A percentile compares a stretch with the other conserved stretches of the same genome.
Evolutionary conservation across 1,140 invertebrate species (phyloP).

Genomic region (Aphelenchoides besseyi): DNA sequence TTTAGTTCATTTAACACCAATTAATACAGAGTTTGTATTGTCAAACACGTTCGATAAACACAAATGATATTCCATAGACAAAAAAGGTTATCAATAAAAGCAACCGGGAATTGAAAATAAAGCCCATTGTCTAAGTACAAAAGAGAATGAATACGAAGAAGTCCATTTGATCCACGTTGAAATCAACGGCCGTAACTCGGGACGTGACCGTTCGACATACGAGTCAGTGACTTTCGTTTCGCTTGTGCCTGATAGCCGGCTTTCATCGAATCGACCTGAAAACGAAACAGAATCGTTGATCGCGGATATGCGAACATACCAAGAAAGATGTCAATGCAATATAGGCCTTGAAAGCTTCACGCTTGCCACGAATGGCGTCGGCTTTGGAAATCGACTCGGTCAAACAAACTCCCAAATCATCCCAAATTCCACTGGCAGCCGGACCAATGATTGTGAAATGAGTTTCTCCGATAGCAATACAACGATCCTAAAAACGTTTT

Average conservation of each 20-base stretch:
- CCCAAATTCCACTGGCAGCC: slow-evolving; percentile 33
- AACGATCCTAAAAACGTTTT: slow-evolving; percentile 33
- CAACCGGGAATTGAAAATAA: background rate
- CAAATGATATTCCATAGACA: background rate
- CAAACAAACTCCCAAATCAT: slow-evolving; percentile 44
- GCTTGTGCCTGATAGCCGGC: slow-evolving; percentile 38
- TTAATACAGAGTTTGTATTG: background rate
- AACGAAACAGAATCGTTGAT: slow-evolving; percentile 6
- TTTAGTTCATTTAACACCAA: background rate
- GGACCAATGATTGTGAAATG: slow-evolving; percentile 41
- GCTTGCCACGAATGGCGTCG: slow-evolving; percentile 45
- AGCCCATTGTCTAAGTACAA: too few relatives aligned
- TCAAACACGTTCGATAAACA: background rate
- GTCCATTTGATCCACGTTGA: too few relatives aligned
- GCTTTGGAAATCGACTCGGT: slow-evolving; percentile 45
- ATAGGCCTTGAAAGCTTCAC: slow-evolving; percentile 49
- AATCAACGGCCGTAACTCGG: background rate
- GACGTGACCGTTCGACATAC: slow-evolving; percentile 9
- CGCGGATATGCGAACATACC: slow-evolving; percentile 26
- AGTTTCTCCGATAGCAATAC: slow-evolving; percentile 37
- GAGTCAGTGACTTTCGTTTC: slow-evolving; percentile 43
- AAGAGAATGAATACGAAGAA: background rate
- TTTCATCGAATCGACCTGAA: slow-evolving; percentile 48
- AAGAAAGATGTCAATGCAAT: slow-evolving; percentile 42
- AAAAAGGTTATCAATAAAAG: background rate